A percentile compares a stretch with the other conserved stretches of the same genome.
Evolutionary conservation across 53 echinoderm and acorn worm species (phyloP).

Genomic region (Paracentrotus lividus): DNA sequence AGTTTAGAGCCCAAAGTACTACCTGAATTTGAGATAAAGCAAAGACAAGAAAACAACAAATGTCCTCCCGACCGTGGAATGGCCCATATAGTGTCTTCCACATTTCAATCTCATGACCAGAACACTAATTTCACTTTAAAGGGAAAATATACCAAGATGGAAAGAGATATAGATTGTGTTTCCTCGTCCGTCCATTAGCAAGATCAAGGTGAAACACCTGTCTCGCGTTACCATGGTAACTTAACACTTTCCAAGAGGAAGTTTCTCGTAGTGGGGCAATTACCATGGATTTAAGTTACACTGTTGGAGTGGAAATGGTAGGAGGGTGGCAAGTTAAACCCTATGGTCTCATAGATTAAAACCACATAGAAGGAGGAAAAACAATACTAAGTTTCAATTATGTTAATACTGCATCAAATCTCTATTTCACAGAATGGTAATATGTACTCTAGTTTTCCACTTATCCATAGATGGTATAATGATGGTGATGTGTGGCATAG

Average conservation of each 20-base stretch:
- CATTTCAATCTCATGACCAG: too few species aligned
- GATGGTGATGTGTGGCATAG: neutral
- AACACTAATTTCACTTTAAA: too few species aligned
- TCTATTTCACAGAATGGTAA: too few species aligned
- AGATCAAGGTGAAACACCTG: slow-evolving; percentile 50
- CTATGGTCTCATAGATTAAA: neutral
- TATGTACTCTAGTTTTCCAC: too few species aligned
- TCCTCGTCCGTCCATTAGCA: slow-evolving; percentile 41
- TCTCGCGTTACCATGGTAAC: slow-evolving; percentile 38
- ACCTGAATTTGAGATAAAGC: too few species aligned
- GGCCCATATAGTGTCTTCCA: too few species aligned
- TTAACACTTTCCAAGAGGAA: neutral
- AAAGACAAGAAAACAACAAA: too few species aligned
- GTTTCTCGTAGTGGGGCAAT: slow-evolving; percentile 1
- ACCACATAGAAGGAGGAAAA: neutral
- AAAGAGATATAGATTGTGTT: slow-evolving; percentile 32
- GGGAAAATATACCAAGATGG: neutral
- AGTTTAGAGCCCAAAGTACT: too few species aligned
- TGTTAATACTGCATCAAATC: neutral
- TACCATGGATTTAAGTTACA: slow-evolving; percentile 20
- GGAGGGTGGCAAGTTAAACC: neutral
- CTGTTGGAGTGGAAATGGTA: neutral
- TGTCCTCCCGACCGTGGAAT: too few species aligned
- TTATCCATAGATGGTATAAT: too few species aligned
- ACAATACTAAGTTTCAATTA: neutral